These are phyloP conservation scores for Metopia argyrocephala DNA, from an alignment of 2,888 invertebrate genomes.

Conservation along the genomic window DNA sequence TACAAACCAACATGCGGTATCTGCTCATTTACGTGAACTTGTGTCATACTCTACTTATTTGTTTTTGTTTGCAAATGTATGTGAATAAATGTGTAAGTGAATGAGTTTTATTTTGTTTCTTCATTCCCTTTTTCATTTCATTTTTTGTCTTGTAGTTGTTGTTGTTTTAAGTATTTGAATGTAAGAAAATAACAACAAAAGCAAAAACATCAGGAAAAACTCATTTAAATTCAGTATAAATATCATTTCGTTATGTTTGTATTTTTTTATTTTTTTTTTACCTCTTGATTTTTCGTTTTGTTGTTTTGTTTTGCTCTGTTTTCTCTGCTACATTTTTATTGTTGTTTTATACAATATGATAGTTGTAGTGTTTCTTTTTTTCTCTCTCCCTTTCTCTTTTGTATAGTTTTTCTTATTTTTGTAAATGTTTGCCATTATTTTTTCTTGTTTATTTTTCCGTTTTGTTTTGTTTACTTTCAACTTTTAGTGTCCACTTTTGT, in stretches of 20 bases:
- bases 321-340: neutral
- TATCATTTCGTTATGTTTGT: slow-evolving; percentile 19
- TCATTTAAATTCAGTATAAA: slow-evolving; percentile 57
- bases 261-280: slow-evolving; percentile 19
- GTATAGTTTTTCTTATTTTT: slow-evolving; percentile 24
- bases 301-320: slow-evolving; percentile 18
- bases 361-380: slow-evolving; percentile 17
- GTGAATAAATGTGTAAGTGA: neutral
- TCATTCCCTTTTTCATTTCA: slow-evolving; percentile 1
- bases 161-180: neutral
- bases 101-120: slow-evolving; percentile 12
- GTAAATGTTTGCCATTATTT: slow-evolving; percentile 35
- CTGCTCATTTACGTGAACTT: slow-evolving; percentile 62
- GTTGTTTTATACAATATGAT: slow-evolving; percentile 23
- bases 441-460: slow-evolving; percentile 52
- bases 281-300: neutral
- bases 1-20: slow-evolving; percentile 52
- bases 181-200: neutral
- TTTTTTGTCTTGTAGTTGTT: neutral
- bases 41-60: slow-evolving; percentile 63
- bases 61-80: slow-evolving; percentile 29
- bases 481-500: slow-evolving; percentile 60
- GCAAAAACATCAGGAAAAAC: slow-evolving; percentile 22
- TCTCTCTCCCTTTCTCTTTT: no score
- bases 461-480: slow-evolving; percentile 62